phyloP scores from a whole-genome alignment of 1,140 invertebrate genomes.

The Caerostris extrusa region DNA sequence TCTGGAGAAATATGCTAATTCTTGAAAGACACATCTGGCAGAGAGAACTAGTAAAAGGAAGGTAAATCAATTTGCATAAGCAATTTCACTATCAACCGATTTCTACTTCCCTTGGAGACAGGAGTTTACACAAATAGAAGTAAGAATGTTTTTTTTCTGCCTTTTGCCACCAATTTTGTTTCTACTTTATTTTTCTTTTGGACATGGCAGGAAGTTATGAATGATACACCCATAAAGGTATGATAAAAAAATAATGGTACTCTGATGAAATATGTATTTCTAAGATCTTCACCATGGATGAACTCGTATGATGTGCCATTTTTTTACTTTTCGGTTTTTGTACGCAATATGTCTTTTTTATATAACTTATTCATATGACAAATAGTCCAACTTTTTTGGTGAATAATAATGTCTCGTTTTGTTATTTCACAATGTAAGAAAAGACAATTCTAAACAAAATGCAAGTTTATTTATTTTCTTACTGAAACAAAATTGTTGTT shows the following conservation, averaged over 20 bases:
- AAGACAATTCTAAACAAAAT: too few species aligned
- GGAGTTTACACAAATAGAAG: background rate
- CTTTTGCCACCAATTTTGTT: background rate
- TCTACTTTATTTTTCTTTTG: background rate
- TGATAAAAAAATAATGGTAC: background rate
- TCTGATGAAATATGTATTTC: too few species aligned
- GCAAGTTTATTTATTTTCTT: too few species aligned
- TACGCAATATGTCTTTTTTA: too few species aligned
- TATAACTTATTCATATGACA: too few species aligned
- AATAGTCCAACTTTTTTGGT: too few species aligned
- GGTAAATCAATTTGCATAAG: slow-evolving; percentile 44
- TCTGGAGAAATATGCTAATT: slow-evolving; percentile 26
- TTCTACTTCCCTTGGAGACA: background rate
- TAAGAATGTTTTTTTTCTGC: background rate
- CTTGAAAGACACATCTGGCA: slow-evolving; percentile 40
- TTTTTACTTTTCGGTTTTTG: too few species aligned
- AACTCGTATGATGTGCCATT: too few species aligned
- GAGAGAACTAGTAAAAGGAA: background rate
- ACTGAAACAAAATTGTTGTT: too few species aligned
- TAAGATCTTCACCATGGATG: too few species aligned
- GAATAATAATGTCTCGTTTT: too few species aligned
- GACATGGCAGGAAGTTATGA: background rate
- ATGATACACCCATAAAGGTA: background rate
- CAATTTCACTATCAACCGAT: background rate
- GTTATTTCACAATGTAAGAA: too few species aligned